phyloP scores from a whole-genome alignment of 1,140 invertebrate species.

The Bombus confusus region DNA sequence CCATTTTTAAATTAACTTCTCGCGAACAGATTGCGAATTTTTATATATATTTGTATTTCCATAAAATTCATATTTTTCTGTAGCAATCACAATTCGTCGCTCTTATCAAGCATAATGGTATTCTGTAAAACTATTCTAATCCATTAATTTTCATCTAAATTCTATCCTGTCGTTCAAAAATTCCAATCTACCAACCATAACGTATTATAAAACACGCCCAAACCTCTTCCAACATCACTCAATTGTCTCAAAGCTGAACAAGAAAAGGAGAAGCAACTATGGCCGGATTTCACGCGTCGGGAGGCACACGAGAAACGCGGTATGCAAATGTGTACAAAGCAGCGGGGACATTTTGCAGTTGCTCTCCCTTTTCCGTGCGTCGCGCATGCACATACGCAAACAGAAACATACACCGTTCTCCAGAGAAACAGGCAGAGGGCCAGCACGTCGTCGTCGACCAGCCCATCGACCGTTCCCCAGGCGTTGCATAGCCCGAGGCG shows the following conservation, averaged over 20 bases:
- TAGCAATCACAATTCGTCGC: too few relatives aligned
- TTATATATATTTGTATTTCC: background rate
- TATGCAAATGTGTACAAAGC: constrained; percentile 76
- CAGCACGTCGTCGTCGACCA: background rate
- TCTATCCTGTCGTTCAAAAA: background rate
- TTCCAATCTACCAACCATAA: background rate
- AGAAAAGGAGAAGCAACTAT: constrained; percentile 31
- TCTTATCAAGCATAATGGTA: too few relatives aligned
- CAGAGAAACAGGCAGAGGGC: constrained; percentile 41
- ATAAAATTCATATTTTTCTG: too few relatives aligned
- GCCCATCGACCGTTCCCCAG: constrained; percentile 51
- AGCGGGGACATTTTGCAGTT: constrained; percentile 60
- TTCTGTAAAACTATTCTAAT: too few relatives aligned
- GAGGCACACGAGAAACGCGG: constrained; percentile 62
- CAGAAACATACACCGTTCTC: constrained; percentile 11
- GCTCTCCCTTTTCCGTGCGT: background rate
- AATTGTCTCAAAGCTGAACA: too few relatives aligned
- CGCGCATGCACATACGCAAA: constrained; percentile 10
- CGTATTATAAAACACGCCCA: background rate
- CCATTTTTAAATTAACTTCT: background rate
- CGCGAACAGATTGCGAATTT: background rate
- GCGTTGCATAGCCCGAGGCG: constrained; percentile 58
- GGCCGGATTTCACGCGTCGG: constrained; percentile 70
- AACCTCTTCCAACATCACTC: background rate
- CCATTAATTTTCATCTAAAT: background rate